Percentiles rank a stretch among this genome's conserved stretches.
phyloP scores from a whole-genome alignment of 2,888 invertebrate genomes.

The Agonopterix heracliana region DNA sequence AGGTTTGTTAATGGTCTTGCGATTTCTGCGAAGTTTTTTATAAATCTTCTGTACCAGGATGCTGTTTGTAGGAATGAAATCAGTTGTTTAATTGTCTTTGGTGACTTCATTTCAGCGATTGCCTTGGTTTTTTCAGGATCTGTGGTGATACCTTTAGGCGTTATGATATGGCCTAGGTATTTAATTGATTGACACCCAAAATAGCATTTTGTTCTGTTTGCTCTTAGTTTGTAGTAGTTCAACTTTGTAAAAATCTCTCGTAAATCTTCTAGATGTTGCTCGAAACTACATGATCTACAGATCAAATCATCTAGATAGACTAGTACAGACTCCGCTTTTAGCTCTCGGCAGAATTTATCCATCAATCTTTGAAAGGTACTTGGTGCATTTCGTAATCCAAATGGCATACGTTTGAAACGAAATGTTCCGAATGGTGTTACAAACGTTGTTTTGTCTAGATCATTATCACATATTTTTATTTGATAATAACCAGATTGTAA shows the following conservation, averaged over 20 bases:
- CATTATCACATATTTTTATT: conserved; percentile 21
- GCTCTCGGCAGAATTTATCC: conserved; percentile 20
- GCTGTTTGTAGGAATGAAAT: too few species aligned
- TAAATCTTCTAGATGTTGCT: background rate
- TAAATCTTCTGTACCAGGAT: too few species aligned
- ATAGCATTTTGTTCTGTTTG: conserved; percentile 17
- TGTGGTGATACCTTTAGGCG: conserved; percentile 13
- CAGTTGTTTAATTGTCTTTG: too few species aligned
- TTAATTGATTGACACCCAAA: conserved; percentile 11
- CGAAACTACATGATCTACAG: conserved; percentile 17
- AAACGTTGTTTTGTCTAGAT: conserved; percentile 31
- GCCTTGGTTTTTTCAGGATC: conserved; percentile 17
- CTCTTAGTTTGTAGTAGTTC: conserved; percentile 14
- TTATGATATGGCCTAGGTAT: conserved; percentile 16
- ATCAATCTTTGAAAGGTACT: conserved; percentile 31
- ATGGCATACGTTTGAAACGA: conserved; percentile 31
- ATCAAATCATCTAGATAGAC: conserved; percentile 29
- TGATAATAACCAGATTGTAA: conserved; percentile 26
- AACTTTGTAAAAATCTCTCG: conserved; percentile 12
- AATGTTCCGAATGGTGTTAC: conserved; percentile 29
- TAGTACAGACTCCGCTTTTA: conserved; percentile 16
- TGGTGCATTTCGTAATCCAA: conserved; percentile 31
- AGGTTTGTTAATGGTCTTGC: too few species aligned
- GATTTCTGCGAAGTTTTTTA: too few species aligned
- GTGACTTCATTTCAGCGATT: too few species aligned